Conservation (phyloP, 2,797 vertebrate species). For the Mallotus villosus region DNA sequence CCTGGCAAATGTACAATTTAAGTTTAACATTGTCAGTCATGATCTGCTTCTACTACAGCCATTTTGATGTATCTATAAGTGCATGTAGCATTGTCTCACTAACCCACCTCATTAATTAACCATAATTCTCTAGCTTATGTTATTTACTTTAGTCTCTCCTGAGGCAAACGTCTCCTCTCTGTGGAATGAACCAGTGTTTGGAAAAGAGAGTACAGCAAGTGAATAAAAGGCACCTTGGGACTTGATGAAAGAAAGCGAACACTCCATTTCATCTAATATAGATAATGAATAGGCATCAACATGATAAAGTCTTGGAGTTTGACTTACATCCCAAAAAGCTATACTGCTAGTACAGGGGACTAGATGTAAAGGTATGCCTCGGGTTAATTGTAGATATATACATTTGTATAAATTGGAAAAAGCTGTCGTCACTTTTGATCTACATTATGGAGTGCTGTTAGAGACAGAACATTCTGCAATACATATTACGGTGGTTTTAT, state of each 20-base stretch:
- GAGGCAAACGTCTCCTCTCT: conserved; percentile 13
- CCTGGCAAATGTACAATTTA: too few species aligned
- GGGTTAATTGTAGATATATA: too few species aligned
- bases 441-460: not conserved
- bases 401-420: not conserved
- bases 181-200: conserved; percentile 15
- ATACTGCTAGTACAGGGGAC: not conserved
- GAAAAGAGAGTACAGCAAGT: conserved; percentile 17
- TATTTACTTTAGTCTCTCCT: conserved; percentile 20
- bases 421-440: not conserved
- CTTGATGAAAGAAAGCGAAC: conserved; percentile 28
- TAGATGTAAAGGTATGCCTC: not conserved
- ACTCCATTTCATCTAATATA: conserved; percentile 18
- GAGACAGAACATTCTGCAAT: not conserved
- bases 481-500: not conserved
- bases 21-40: too few species aligned
- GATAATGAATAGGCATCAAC: not conserved
- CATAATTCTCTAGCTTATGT: conserved; percentile 16
- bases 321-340: not conserved
- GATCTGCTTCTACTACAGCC: too few species aligned
- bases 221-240: conserved; percentile 33
- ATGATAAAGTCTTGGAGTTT: not conserved
- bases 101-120: conserved; percentile 27
- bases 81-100: conserved; percentile 9
- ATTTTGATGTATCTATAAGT: not conserved